Evolutionary conservation across 2,797 vertebrate species (phyloP).

Genomic region (Australoheros facetus): DNA sequence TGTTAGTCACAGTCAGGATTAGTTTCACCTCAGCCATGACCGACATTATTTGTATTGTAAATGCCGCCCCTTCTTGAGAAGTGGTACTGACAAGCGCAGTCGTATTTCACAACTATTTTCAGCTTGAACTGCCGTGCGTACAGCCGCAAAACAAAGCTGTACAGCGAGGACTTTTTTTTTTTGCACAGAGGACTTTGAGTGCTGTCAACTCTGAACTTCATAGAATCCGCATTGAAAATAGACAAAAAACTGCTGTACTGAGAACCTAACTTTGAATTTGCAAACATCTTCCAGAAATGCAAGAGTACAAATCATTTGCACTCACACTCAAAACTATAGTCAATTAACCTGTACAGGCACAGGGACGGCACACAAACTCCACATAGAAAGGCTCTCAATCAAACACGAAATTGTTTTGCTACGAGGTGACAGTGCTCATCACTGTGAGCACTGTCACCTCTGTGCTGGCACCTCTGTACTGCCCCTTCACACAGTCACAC

Average conservation of each 20-base stretch:
- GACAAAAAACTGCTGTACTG: not conserved
- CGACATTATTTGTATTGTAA: conserved; percentile 4
- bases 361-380: not conserved
- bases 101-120: not conserved
- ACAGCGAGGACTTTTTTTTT: not conserved
- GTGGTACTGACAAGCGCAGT: not conserved
- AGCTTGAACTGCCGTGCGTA: not conserved
- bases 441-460: not conserved
- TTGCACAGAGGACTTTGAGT: not conserved
- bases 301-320: not conserved
- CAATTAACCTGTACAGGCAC: not conserved
- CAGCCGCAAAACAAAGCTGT: not conserved
- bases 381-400: not conserved
- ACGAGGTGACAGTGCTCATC: not conserved
- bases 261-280: not conserved
- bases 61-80: not conserved
- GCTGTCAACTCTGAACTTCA: conserved; percentile 2
- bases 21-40: not conserved
- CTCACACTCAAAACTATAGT: not conserved
- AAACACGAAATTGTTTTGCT: not conserved
- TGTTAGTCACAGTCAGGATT: not conserved
- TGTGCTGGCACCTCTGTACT: not conserved
- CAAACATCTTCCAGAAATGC: not conserved
- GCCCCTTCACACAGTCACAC: conserved; percentile 3
- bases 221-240: not conserved